Conservation (phyloP, 2,797 vertebrate species). For the Hemitrygon akajei region DNA sequence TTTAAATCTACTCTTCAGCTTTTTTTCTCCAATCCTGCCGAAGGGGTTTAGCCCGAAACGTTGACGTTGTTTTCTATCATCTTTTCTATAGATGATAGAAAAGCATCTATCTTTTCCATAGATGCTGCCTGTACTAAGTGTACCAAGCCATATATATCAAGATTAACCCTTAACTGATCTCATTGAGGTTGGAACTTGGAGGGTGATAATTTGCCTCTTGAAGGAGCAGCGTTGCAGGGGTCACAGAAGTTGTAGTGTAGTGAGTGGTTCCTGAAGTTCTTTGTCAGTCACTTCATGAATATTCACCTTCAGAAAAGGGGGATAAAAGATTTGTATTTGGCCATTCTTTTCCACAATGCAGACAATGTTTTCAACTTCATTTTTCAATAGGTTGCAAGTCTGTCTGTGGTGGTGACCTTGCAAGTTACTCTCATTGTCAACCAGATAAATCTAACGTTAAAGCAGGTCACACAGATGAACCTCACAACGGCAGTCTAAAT, state of each 20-base stretch:
- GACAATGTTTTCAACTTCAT: not conserved
- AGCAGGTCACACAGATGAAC: not conserved
- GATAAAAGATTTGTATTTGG: not conserved
- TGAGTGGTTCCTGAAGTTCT: not conserved
- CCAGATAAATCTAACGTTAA: not conserved
- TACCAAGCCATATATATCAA: not conserved
- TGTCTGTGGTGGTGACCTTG: constrained; percentile 5
- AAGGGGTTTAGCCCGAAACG: too few relatives aligned
- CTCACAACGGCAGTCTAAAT: not conserved
- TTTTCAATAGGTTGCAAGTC: constrained; percentile 13
- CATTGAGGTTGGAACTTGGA: not conserved
- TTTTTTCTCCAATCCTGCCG: too few relatives aligned
- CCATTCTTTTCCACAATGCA: too few relatives aligned
- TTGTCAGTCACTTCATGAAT: not conserved
- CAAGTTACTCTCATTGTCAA: not conserved
- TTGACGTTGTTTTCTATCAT: too few relatives aligned
- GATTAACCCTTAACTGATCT: not conserved
- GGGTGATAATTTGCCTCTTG: not conserved
- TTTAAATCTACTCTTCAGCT: too few relatives aligned
- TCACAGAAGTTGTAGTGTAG: not conserved
- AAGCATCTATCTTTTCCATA: too few relatives aligned
- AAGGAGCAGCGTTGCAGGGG: not conserved
- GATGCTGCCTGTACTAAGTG: not conserved
- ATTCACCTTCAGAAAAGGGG: not conserved
- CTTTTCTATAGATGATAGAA: too few relatives aligned